Percentiles rank a stretch among this genome's conserved stretches.
These are phyloP conservation scores for Aporrectodea caliginosa DNA, from an alignment of 1,140 invertebrate genomes.

Conservation along the genomic window DNA sequence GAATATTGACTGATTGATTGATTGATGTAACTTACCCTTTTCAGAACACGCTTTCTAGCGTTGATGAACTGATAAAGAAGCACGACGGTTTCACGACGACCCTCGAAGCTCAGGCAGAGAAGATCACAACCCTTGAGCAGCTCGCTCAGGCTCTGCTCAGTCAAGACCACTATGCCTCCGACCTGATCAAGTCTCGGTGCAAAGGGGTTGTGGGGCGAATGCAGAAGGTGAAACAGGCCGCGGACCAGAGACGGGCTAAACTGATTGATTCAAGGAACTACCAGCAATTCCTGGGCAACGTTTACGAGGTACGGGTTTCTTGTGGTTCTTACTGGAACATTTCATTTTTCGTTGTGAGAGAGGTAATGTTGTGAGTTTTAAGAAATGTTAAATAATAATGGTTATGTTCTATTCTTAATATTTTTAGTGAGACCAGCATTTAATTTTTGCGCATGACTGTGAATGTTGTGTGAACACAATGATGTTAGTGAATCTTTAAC, in stretches of 20 bases:
- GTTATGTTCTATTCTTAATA: too few relatives aligned
- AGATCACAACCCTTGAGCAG: slow-evolving; percentile 83
- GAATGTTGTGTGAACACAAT: too few relatives aligned
- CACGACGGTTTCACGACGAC: slow-evolving; percentile 99
- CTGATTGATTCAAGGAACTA: slow-evolving; percentile 89
- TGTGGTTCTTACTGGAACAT: too few relatives aligned
- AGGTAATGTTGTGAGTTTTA: too few relatives aligned
- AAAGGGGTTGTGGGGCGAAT: slow-evolving; percentile 23
- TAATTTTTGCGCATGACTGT: too few relatives aligned
- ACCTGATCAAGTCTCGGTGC: slow-evolving; percentile 51
- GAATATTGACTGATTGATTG: too few relatives aligned
- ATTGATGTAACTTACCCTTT: too few relatives aligned
- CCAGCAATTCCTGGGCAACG: slow-evolving; percentile 83
- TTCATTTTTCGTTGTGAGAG: too few relatives aligned
- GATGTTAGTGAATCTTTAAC: too few relatives aligned
- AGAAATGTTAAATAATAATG: too few relatives aligned
- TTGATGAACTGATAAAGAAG: slow-evolving; percentile 94
- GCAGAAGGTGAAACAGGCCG: slow-evolving; percentile 25
- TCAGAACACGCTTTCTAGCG: slow-evolving; percentile 82
- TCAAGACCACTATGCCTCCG: slow-evolving; percentile 62
- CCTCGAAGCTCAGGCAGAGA: slow-evolving; percentile 94
- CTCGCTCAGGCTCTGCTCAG: slow-evolving; percentile 65
- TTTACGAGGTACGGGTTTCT: too few relatives aligned
- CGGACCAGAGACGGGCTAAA: slow-evolving; percentile 64
- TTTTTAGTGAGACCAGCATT: too few relatives aligned